phyloP scores from a whole-genome alignment of 2,888 invertebrate species.

The Fragum whitleyi region DNA sequence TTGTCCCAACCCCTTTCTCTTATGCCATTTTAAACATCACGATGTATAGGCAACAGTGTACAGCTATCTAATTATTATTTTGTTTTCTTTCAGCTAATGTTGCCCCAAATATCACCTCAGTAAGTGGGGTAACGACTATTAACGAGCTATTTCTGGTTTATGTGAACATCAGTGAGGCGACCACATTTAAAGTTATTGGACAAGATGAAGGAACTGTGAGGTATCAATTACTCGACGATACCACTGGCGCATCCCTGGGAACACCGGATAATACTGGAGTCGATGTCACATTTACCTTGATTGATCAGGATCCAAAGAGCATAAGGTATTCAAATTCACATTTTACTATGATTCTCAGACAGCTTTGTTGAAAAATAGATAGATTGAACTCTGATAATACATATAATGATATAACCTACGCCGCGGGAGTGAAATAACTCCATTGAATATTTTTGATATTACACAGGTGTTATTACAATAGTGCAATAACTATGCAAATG shows the following conservation, averaged over 20 bases:
- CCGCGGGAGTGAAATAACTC: too few species aligned
- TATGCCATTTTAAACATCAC: too few species aligned
- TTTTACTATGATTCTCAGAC: neutral
- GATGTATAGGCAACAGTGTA: too few species aligned
- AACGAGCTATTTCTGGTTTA: constrained; percentile 26
- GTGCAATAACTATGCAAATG: too few species aligned
- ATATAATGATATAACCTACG: too few species aligned
- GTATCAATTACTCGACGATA: constrained; percentile 31
- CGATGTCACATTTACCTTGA: constrained; percentile 37
- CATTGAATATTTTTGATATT: too few species aligned
- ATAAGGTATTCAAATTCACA: constrained; percentile 36
- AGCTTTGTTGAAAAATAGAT: too few species aligned
- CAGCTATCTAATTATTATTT: too few species aligned
- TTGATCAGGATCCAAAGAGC: constrained; percentile 30
- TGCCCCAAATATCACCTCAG: constrained; percentile 5
- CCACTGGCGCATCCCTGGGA: constrained; percentile 32
- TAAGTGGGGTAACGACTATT: neutral
- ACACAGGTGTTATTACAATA: too few species aligned
- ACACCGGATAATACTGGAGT: constrained; percentile 30
- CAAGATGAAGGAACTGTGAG: constrained; percentile 41
- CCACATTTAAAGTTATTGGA: constrained; percentile 31
- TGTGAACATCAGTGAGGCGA: constrained; percentile 21
- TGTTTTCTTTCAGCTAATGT: constrained; percentile 30
- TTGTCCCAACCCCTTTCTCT: too few species aligned
- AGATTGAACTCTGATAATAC: too few species aligned